Evolutionary conservation across 2,113 vertebrate genomes (phyloP), one percentile per base, ranked within the genome.

Genomic region (Coreoperca whiteheadi): DNA sequence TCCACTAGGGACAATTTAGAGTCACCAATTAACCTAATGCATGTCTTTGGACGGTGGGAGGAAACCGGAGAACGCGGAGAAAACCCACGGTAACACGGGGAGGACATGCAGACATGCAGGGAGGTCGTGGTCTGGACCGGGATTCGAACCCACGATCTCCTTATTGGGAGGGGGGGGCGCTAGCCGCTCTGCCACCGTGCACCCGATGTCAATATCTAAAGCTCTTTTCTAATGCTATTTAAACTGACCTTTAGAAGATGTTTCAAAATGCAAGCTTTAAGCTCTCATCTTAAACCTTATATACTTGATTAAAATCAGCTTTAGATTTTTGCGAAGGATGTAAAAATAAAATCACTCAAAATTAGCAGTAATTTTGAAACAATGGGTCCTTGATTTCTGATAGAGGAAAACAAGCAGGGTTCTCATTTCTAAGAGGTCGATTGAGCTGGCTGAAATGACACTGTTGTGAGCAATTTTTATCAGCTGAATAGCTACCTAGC

Each of bases 121-220:
- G n/a, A n/a, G n/a, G n/a, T n/a, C n/a, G n/a, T n/a, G n/a, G n/a
- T n/a, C n/a, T n/a, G n/a, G n/a, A n/a, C n/a, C n/a, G n/a, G n/a
- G n/a, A n/a, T n/a, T n/a, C n/a, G n/a, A n/a, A n/a, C n/a, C n/a
- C n/a, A n/a, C n/a, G n/a, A n/a, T n/a, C n/a, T n/a, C n/a, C n/a
- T n/a, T n/a, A n/a, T n/a, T n/a, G n/a, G n/a, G n/a, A n/a, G n/a
- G n/a, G n/a, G n/a, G n/a, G n/a, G n/a, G n/a, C n/a, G n/a, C n/a
- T n/a, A n/a, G n/a, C n/a, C n/a, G n/a, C n/a, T n/a, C n/a, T n/a
- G n/a, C n/a, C n/a, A n/a, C n/a, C n/a, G n/a, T n/a, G n/a, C n/a
- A n/a, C n/a, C n/a, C n/a, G n/a, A n/a, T 51, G 28, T 23, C 56
- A 61, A 59, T n/a, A 72, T 41, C 28, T 14, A 73, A 72, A 48